phyloP scores from a whole-genome alignment of 2,797 vertebrate species.

The Arrhamphus sclerolepis region DNA sequence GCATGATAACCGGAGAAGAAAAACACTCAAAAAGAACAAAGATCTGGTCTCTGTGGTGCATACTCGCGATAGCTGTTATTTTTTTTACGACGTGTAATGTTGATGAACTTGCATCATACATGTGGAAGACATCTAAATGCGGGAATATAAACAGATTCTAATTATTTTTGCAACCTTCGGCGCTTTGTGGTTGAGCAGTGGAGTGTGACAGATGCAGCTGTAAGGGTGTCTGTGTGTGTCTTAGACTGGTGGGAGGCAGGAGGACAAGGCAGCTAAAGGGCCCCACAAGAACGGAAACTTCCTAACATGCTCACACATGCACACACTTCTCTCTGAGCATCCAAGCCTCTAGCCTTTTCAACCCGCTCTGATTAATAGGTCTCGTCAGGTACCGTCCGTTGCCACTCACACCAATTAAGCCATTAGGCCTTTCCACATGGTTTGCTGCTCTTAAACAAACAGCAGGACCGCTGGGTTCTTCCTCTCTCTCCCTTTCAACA shows the following conservation, averaged over 20 bases:
- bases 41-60: not conserved
- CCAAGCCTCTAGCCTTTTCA: slow-evolving; percentile 63
- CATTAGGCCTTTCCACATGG: slow-evolving; percentile 66
- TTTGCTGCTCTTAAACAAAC: slow-evolving; percentile 75
- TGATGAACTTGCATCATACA: slow-evolving; percentile 15
- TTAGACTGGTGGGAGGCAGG: slow-evolving; percentile 34
- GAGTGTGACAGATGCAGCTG: slow-evolving; percentile 72
- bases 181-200: slow-evolving; percentile 54
- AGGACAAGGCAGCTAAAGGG: slow-evolving; percentile 43
- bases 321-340: slow-evolving; percentile 14
- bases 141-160: slow-evolving; percentile 47
- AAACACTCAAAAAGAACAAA: slow-evolving; percentile 10
- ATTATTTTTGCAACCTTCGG: slow-evolving; percentile 63
- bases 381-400: slow-evolving; percentile 78
- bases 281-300: not conserved
- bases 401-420: slow-evolving; percentile 81
- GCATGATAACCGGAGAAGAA: slow-evolving; percentile 40
- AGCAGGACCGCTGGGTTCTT: slow-evolving; percentile 59
- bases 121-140: slow-evolving; percentile 8
- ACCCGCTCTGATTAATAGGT: slow-evolving; percentile 73
- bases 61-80: slow-evolving; percentile 3
- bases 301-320: not conserved
- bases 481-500: slow-evolving; percentile 39
- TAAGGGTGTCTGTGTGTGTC: slow-evolving; percentile 62
- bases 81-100: slow-evolving; percentile 4